phyloP scores from a whole-genome alignment of 2,113 vertebrate species.

The Urocolius indicus region DNA sequence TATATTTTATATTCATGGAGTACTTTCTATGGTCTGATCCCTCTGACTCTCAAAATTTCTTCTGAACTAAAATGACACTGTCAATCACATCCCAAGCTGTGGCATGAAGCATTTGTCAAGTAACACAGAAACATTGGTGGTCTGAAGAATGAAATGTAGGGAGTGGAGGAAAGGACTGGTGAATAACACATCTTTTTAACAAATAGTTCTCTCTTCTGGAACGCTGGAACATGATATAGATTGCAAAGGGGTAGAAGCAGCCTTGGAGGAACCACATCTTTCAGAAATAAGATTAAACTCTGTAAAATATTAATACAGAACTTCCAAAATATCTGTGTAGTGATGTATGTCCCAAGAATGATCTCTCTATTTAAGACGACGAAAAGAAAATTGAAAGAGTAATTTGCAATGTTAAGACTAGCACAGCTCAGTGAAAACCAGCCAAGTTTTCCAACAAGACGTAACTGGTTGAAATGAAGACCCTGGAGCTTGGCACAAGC shows the following conservation, averaged over 20 bases:
- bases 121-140: not conserved
- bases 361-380: not conserved
- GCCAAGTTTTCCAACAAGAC: not conserved
- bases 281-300: slow-evolving; percentile 16
- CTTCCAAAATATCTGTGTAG: slow-evolving; percentile 31
- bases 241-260: not conserved
- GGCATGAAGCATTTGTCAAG: slow-evolving; percentile 5
- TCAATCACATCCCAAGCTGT: slow-evolving; percentile 31
- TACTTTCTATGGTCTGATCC: not conserved
- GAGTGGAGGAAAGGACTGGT: not conserved
- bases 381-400: not conserved
- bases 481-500: not conserved
- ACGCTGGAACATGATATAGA: not conserved
- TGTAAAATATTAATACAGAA: slow-evolving; percentile 45
- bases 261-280: not conserved
- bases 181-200: not conserved
- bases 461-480: not conserved
- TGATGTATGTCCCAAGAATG: slow-evolving; percentile 6
- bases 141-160: not conserved
- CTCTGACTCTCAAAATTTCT: not conserved
- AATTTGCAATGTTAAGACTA: not conserved
- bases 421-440: not conserved
- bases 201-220: not conserved
- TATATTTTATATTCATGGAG: slow-evolving; percentile 31
- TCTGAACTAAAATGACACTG: slow-evolving; percentile 29